A percentile compares a stretch with the other conserved stretches of the same genome.
These are phyloP conservation scores for Channa striata DNA, from an alignment of 2,797 vertebrate species.

Conservation along the genomic window DNA sequence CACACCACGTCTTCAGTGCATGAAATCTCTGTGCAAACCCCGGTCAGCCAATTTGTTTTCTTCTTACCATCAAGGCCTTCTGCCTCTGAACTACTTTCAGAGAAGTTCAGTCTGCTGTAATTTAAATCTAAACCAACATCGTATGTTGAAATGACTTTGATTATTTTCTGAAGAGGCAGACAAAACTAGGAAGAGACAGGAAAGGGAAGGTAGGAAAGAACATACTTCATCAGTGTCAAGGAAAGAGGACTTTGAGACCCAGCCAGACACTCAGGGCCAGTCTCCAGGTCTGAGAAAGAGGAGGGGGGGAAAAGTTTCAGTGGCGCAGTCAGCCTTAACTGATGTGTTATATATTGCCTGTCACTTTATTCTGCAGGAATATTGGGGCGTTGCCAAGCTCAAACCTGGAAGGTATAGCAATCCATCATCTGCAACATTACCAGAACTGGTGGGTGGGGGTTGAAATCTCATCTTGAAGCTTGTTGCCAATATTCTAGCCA, in stretches of 20 bases:
- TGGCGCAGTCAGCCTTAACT: conserved; percentile 82
- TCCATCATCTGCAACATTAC: conserved; percentile 82
- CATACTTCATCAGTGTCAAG: conserved; percentile 41
- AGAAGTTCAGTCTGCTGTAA: conserved; percentile 36
- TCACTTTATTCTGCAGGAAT: conserved; percentile 86
- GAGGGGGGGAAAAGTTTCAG: conserved; percentile 53
- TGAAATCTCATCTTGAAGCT: conserved; percentile 83
- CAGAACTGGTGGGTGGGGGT: conserved; percentile 56
- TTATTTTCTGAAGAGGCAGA: conserved; percentile 33
- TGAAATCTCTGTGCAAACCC: conserved; percentile 36
- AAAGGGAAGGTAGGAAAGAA: conserved; percentile 21
- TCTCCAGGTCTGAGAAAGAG: conserved; percentile 56
- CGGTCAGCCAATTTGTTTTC: conserved; percentile 42
- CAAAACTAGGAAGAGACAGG: conserved; percentile 11
- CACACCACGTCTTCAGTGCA: conserved; percentile 17
- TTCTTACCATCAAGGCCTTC: background rate
- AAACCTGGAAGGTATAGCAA: conserved; percentile 84
- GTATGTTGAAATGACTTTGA: conserved; percentile 19
- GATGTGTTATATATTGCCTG: conserved; percentile 87
- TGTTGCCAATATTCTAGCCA: conserved; percentile 80
- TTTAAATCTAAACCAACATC: conserved; percentile 45
- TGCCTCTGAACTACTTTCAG: conserved; percentile 12
- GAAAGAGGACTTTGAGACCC: conserved; percentile 39
- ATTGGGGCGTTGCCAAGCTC: conserved; percentile 86
- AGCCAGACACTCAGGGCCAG: conserved; percentile 61